Evolutionary conservation across 2,797 vertebrate species (phyloP).

Genomic region (Lateolabrax maculatus): DNA sequence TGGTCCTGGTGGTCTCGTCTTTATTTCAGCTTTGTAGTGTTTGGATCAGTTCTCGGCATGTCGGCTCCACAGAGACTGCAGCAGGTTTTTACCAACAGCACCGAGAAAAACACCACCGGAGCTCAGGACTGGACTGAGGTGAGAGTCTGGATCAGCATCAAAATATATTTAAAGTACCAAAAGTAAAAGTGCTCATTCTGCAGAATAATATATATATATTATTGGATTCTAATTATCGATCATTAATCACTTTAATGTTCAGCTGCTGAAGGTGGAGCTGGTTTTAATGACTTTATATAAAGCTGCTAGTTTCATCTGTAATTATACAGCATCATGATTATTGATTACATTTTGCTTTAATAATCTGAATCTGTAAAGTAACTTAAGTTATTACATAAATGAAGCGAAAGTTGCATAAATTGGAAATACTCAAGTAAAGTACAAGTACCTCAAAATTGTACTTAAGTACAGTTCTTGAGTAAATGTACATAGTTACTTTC

Average conservation of each 20-base stretch:
- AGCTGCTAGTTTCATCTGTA: too few species aligned
- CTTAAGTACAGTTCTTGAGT: too few species aligned
- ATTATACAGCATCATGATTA: too few species aligned
- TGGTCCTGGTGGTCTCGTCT: too few species aligned
- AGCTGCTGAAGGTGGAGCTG: too few species aligned
- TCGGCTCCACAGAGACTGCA: not conserved
- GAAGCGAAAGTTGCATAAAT: too few species aligned
- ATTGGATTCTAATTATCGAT: not conserved
- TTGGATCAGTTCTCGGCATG: conserved; percentile 13
- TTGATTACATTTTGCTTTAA: not conserved
- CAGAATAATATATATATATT: too few species aligned
- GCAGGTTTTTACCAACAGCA: conserved; percentile 24
- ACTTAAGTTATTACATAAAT: not conserved
- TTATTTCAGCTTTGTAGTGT: too few species aligned
- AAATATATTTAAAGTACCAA: not conserved
- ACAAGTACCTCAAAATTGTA: too few species aligned
- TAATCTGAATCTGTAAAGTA: not conserved
- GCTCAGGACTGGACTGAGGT: conserved; percentile 76
- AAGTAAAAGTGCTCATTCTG: not conserved
- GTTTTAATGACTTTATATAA: too few species aligned
- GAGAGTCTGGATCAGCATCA: conserved; percentile 23
- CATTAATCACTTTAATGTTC: too few species aligned
- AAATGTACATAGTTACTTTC: not conserved
- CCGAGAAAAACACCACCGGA: conserved; percentile 59
- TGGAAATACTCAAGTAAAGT: too few species aligned